Base-by-base conservation (phyloP, 2,113 vertebrate species). In the Phodopus roborovskii region DNA sequence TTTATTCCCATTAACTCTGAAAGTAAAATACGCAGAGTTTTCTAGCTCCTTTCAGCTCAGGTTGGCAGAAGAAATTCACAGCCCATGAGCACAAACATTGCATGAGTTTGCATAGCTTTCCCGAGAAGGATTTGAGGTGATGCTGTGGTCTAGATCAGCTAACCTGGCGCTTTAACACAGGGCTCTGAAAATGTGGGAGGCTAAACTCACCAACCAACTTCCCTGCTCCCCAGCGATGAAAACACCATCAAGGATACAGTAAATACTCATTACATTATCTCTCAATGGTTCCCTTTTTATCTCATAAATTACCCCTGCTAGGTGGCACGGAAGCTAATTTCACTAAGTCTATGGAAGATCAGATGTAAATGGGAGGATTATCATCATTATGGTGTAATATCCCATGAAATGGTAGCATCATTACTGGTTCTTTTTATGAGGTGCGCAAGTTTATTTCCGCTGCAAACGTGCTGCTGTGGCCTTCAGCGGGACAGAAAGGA, bases 1-100 rank as follows among this genome's bases (percentile, higher is more conserved):
- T 99, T 99, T 99, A 99, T 99, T 99, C 99, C 99, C 99, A 99
- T 99, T 99, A 99, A 99, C 99, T 99, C 99, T 99, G 99, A 99
- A 99, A 99, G 99, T 99, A 99, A 99, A 99, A 99, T 99, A 99
- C 99, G 99, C 99, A 99, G 99, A 99, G 99, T 99, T 99, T 99
- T 99, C 99, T 98, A 99, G 99, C 99, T 99, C 98, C 99, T 99
- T 98, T 98, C 98, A 98, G 99, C 99, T 99, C 99, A 99, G 99
- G 99, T 98, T 98, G 98, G 98, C 98, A 99, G 98, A 98, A 99
- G 99, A 99, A 98, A 99, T 99, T 98, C 98, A 98, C 97, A 98
- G 98, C 98, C 98, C 97, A 97, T 98, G 98, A 99, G 98, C 99
- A 98, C 98, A 99, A 98, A 98, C 98, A 98, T 98, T 97, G 97